Conservation (phyloP, 2,797 vertebrate species). For the Adelosebastes latens region DNA sequence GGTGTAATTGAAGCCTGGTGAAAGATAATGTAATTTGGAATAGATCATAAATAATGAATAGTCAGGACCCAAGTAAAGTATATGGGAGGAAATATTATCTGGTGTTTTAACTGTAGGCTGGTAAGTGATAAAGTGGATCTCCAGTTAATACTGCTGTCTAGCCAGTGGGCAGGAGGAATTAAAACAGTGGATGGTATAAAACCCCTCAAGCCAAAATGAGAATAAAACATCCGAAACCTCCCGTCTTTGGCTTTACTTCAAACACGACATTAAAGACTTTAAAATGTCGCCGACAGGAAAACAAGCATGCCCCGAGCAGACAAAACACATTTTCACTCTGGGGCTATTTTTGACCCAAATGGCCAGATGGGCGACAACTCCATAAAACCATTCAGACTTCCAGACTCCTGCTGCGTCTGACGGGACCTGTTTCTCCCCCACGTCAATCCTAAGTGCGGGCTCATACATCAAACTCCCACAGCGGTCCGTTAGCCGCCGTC, state of each 20-base stretch:
- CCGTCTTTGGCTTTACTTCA: constrained; percentile 34
- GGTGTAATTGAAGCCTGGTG: constrained; percentile 81
- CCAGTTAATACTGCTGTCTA: constrained; percentile 74
- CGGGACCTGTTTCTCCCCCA: constrained; percentile 51
- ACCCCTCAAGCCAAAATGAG: constrained; percentile 25
- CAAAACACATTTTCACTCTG: constrained; percentile 37
- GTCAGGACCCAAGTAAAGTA: constrained; percentile 73
- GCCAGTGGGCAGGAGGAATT: constrained; percentile 67
- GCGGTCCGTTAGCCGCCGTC: constrained; percentile 42
- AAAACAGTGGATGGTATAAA: constrained; percentile 54
- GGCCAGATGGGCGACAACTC: constrained; percentile 32
- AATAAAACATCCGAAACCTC: constrained; percentile 31
- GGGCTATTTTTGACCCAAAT: constrained; percentile 38
- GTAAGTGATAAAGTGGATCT: constrained; percentile 78
- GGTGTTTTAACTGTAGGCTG: constrained; percentile 80
- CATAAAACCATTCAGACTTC: constrained; percentile 45
- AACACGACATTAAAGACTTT: constrained; percentile 38
- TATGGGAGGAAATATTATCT: constrained; percentile 83
- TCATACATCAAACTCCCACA: constrained; percentile 72
- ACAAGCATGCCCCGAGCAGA: constrained; percentile 25
- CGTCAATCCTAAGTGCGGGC: constrained; percentile 60
- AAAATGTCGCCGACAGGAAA: constrained; percentile 31
- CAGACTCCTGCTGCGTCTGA: constrained; percentile 36
- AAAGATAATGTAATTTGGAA: constrained; percentile 85
- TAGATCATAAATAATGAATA: constrained; percentile 86